Base-by-base conservation (phyloP, 2,113 vertebrate species). In the Spermophilus dauricus region DNA sequence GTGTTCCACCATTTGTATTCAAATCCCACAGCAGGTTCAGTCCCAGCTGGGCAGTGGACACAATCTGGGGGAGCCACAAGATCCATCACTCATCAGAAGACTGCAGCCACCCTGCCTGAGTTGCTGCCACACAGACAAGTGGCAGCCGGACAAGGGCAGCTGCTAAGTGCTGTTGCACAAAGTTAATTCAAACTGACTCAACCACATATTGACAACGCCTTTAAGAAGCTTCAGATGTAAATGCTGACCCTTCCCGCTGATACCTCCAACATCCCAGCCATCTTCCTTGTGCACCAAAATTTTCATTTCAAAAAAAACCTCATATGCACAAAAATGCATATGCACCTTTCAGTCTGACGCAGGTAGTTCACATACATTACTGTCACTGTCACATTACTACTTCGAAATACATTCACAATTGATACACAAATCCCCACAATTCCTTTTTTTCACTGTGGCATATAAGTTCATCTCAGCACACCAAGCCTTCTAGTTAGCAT, bases 1-100 rank as follows among this genome's bases (percentile, higher is more conserved):
- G 26, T 99, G 96, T 99, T 99, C 99, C 99, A 99, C 99, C 99
- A 99, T 93, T 99, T 99, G 98, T 99, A 99, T 97, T 99, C 99
- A 61, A 99, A 99, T 30, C 99, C 99, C 92, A 99, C 82, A 0
- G 92, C 98, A 0, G 99, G 99, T 94, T 99, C 99, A 0, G 99
- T 99, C 53, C 99, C 99, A 9, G 97, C 98, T 0, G 99, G 99
- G 95, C 99, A 99, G 96, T 97, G 98, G 2, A 86, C 90, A 73
- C 99, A 99, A 58, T 95, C 99, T 99, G 98, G 63, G 32, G 48
- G 34, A 92, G 83, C 8, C 80, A 75, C 56, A 65, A 94, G 88
- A 89, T 8, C 42, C 77, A 24, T 0, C 18, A 10, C 14, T 94
- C 56, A 84, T 89, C 18, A 56, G 28, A 9, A 63, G 58, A n/a